phyloP scores from a whole-genome alignment of 1,140 invertebrate genomes.

The Contarinia nasturtii region DNA sequence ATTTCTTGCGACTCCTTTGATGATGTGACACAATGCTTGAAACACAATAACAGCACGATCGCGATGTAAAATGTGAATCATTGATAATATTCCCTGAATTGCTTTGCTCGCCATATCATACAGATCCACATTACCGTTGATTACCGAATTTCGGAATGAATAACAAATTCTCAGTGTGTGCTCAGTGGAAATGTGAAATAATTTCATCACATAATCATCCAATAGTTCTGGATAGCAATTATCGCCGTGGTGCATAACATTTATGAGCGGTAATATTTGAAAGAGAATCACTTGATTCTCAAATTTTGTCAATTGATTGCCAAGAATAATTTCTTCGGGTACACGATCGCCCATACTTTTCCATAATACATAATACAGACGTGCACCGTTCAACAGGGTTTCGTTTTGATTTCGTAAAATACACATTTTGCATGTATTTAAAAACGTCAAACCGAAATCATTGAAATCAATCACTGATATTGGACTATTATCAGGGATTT shows the following conservation, averaged over 20 bases:
- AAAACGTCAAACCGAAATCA: slow-evolving; percentile 19
- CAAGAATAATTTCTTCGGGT: slow-evolving; percentile 17
- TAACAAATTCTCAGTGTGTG: slow-evolving; percentile 40
- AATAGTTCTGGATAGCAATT: slow-evolving; percentile 28
- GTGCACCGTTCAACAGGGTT: slow-evolving; percentile 19
- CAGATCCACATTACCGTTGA: slow-evolving; percentile 23
- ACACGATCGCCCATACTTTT: slow-evolving; percentile 15
- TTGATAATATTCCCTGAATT: slow-evolving; percentile 32
- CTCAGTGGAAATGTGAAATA: slow-evolving; percentile 38
- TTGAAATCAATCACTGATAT: slow-evolving; percentile 14
- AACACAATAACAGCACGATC: slow-evolving; percentile 48
- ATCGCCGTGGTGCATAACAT: slow-evolving; percentile 22
- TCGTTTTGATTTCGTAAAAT: slow-evolving; percentile 20
- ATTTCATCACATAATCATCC: slow-evolving; percentile 37
- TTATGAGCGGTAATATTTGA: slow-evolving; percentile 36
- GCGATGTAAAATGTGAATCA: slow-evolving; percentile 32
- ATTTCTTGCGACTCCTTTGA: slow-evolving; percentile 26
- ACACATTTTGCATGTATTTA: slow-evolving; percentile 30
- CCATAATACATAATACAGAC: slow-evolving; percentile 22
- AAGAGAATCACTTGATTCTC: slow-evolving; percentile 34
- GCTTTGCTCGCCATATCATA: slow-evolving; percentile 36
- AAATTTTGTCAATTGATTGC: slow-evolving; percentile 22
- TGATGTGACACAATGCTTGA: slow-evolving; percentile 41
- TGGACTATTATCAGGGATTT: not conserved
- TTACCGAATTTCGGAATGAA: slow-evolving; percentile 29